These are phyloP conservation scores for Catamblyrhynchus diadema DNA, from an alignment of 2,797 vertebrate species.

Conservation along the genomic window DNA sequence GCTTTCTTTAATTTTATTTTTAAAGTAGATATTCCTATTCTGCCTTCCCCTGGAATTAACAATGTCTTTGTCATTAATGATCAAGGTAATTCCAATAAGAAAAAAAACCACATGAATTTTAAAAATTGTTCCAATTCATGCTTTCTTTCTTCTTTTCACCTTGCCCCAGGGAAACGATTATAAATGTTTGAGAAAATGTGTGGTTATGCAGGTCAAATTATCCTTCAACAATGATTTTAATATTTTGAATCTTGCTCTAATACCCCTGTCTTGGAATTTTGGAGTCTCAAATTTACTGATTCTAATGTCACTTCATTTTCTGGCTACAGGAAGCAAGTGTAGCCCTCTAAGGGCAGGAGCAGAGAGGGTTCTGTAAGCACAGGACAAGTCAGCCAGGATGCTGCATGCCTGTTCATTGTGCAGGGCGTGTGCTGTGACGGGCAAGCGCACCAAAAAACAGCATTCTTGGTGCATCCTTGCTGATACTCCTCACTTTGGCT, in stretches of 20 bases:
- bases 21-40: neutral
- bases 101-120: slow-evolving; percentile 40
- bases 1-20: neutral
- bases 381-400: neutral
- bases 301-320: neutral
- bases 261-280: slow-evolving; percentile 13
- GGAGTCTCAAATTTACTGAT: slow-evolving; percentile 22
- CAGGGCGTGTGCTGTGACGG: neutral
- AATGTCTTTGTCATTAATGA: neutral
- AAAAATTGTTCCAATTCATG: neutral
- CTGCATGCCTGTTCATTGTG: neutral
- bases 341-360: neutral
- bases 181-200: neutral
- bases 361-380: neutral
- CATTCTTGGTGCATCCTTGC: neutral
- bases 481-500: neutral
- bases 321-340: neutral
- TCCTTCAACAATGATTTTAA: slow-evolving; percentile 4
- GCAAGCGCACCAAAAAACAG: neutral
- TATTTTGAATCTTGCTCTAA: slow-evolving; percentile 11
- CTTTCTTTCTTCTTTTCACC: neutral
- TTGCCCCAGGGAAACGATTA: neutral
- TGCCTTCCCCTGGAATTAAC: neutral
- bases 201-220: slow-evolving; percentile 35
- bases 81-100: slow-evolving; percentile 28